Percentiles rank a stretch among this genome's conserved stretches.
Evolutionary conservation across 2,888 invertebrate genomes (phyloP).

Genomic region (Exocentrus adspersus): DNA sequence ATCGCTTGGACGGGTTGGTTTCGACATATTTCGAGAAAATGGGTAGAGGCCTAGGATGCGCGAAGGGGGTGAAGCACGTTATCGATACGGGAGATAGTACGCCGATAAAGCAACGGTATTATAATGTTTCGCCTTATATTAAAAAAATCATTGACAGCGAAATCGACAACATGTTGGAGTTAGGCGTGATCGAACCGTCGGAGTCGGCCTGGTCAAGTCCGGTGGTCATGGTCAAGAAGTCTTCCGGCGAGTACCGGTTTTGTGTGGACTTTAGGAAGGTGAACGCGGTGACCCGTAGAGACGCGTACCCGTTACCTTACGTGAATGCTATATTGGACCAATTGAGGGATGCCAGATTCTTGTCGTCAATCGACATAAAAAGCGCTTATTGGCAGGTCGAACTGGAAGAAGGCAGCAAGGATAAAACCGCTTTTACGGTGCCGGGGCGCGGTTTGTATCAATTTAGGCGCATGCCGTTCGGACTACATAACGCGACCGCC

Average conservation of each 20-base stretch:
- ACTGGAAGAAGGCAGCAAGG: not conserved
- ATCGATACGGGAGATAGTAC: slow-evolving; percentile 27
- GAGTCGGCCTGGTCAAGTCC: slow-evolving; percentile 48
- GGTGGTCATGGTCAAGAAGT: slow-evolving; percentile 44
- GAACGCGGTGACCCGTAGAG: not conserved
- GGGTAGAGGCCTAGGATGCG: slow-evolving; percentile 23
- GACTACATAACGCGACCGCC: slow-evolving; percentile 40
- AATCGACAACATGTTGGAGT: slow-evolving; percentile 26
- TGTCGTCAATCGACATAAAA: not conserved
- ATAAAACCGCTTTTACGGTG: slow-evolving; percentile 24
- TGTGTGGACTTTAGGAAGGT: not conserved
- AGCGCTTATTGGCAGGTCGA: not conserved
- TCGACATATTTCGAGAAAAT: not conserved
- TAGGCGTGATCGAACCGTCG: slow-evolving; percentile 46
- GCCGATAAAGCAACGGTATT: slow-evolving; percentile 35
- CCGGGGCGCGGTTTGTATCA: slow-evolving; percentile 22
- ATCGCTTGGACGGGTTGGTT: not conserved
- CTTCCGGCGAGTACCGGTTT: slow-evolving; percentile 35
- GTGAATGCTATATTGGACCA: not conserved
- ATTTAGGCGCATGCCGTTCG: slow-evolving; percentile 43
- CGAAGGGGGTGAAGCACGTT: slow-evolving; percentile 22
- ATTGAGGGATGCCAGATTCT: not conserved
- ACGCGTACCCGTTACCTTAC: not conserved
- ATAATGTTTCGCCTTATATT: slow-evolving; percentile 28
- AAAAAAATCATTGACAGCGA: slow-evolving; percentile 6